Base-by-base conservation (phyloP, 2,113 vertebrate genomes). In the Oncorhynchus masou region DNA sequence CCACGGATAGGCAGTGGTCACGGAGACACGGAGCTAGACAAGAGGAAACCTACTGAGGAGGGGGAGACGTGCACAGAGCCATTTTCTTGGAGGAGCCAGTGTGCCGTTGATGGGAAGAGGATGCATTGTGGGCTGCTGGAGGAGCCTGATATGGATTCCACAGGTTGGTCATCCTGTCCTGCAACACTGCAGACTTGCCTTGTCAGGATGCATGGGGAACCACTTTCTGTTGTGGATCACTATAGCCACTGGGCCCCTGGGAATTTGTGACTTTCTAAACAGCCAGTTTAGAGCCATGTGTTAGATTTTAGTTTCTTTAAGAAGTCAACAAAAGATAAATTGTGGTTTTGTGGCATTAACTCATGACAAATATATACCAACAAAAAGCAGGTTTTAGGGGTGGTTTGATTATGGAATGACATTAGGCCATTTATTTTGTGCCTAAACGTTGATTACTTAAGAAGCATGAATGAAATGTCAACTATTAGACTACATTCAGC, bases 91-190 rank as follows among this genome's bases (percentile, higher is more conserved):
- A 94, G 89, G 89, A 91, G 93, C 92, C 91, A 83, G 94, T 90
- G 93, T 92, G 87, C 93, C 92, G 94, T 96, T 94, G 95, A 97
- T 97, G 96, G 96, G 96, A 98, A 96, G 94, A 99, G 95, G 94
- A 99, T 98, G 97, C 96, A 98, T 94, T 98, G 96, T 93, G 97
- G 96, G 95, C 94, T 98, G 92, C 94, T 99, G 96, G 97, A 99
- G 94, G 97, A 98, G 94, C 96, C 97, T 93, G 97, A 98, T 94
- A 99, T 99, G 97, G 97, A 99, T 94, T 99, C 97, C 94, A 98
- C 97, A 99, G 97, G 97, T 99, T 94, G 97, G 97, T 96, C 83
- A 86, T 79, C 48, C 74, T 78, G 48, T 77, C 70, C 24, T 20
- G 49, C 85, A 29, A 76, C 74, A 48, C 45, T 25, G 24, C 68